phyloP scores from a whole-genome alignment of 2,888 invertebrate species.

The Dilophus febrilis region DNA sequence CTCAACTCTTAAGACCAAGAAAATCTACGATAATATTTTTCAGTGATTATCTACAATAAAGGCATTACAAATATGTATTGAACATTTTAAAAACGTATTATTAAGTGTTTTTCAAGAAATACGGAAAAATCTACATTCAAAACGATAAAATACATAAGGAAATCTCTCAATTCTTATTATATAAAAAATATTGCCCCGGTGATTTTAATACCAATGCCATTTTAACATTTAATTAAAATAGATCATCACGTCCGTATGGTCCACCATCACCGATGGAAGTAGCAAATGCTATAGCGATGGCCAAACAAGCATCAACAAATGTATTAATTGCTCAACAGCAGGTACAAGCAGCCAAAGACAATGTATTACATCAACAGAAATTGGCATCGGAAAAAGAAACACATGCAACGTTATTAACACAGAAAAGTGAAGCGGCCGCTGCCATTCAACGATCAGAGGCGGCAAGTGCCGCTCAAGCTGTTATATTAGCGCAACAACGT shows the following conservation, averaged over 20 bases:
- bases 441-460: slow-evolving; percentile 49
- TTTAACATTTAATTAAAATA: too few species aligned
- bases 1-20: too few species aligned
- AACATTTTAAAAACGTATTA: too few species aligned
- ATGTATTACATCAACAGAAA: slow-evolving; percentile 51
- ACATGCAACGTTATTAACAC: slow-evolving; percentile 43
- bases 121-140: too few species aligned
- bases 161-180: too few species aligned
- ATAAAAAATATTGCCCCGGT: too few species aligned
- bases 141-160: too few species aligned
- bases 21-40: too few species aligned
- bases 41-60: too few species aligned
- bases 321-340: slow-evolving; percentile 55
- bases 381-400: slow-evolving; percentile 58
- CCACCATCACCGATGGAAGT: slow-evolving; percentile 44
- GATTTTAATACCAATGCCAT: too few species aligned
- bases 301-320: slow-evolving; percentile 53
- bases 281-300: slow-evolving; percentile 51
- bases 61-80: too few species aligned
- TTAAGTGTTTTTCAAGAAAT: too few species aligned
- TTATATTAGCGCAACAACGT: slow-evolving; percentile 49
- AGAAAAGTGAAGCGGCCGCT: slow-evolving; percentile 48
- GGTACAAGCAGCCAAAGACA: slow-evolving; percentile 55
- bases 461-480: slow-evolving; percentile 44
- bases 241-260: neutral